Conservation (phyloP, 2,797 vertebrate genomes). For the Clarias platycephalus region DNA sequence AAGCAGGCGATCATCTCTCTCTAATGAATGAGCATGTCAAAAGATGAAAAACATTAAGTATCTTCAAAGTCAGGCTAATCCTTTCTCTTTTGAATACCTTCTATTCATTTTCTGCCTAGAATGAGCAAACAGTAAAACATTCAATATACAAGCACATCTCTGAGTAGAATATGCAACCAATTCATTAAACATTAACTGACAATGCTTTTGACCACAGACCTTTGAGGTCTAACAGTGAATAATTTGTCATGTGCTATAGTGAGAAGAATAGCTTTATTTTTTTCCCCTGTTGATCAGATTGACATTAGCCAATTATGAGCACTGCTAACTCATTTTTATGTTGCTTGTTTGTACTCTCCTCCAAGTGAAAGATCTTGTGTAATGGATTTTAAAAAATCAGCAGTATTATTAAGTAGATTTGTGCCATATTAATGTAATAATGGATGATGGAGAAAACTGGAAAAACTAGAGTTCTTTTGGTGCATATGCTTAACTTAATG, state of each 20-base stretch:
- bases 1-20: neutral
- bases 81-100: neutral
- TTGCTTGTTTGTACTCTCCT: no score
- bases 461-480: neutral
- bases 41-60: slow-evolving; percentile 7
- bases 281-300: neutral
- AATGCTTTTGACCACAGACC: neutral
- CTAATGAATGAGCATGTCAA: slow-evolving; percentile 14
- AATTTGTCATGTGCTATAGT: neutral
- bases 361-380: neutral
- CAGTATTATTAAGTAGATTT: neutral
- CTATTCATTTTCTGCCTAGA: neutral
- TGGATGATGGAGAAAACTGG: neutral
- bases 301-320: neutral
- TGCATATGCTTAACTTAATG: neutral
- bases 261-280: neutral
- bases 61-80: slow-evolving; percentile 22
- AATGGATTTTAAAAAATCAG: no score
- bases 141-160: neutral
- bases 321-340: neutral
- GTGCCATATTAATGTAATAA: neutral
- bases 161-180: neutral
- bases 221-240: neutral
- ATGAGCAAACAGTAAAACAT: slow-evolving; percentile 3
- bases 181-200: neutral